Percentiles rank a stretch among this genome's conserved stretches.
Evolutionary conservation across 2,113 vertebrate species (phyloP).

Genomic region (Carettochelys insculpta): DNA sequence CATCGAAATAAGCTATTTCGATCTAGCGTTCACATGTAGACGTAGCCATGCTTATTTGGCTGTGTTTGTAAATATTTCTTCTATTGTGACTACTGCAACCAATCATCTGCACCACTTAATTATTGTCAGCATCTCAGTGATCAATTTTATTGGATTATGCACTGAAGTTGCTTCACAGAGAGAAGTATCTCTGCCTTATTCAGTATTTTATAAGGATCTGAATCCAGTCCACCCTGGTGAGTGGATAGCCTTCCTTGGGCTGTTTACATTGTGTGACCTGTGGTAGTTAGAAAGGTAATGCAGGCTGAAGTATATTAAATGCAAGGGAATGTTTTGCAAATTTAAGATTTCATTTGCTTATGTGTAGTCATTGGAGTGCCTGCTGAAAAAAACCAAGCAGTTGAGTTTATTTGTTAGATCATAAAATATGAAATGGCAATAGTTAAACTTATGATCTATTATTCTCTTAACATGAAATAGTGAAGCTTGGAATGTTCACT

Average conservation of each 20-base stretch:
- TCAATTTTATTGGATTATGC: background rate
- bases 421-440: conserved; percentile 67
- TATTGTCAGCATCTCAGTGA: background rate
- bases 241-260: background rate
- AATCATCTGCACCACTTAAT: background rate
- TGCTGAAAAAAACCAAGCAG: conserved; percentile 44
- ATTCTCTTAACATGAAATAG: conserved; percentile 70
- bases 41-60: background rate
- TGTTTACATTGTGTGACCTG: background rate
- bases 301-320: conserved; percentile 37
- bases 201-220: background rate
- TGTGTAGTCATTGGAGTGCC: conserved; percentile 57
- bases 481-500: conserved; percentile 53
- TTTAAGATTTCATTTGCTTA: conserved; percentile 62
- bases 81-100: background rate
- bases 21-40: too few relatives aligned
- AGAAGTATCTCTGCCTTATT: background rate
- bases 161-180: background rate
- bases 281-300: background rate
- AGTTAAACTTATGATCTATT: conserved; percentile 69
- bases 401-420: conserved; percentile 42
- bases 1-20: too few relatives aligned
- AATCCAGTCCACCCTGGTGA: background rate
- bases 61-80: background rate
- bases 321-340: conserved; percentile 44